Percentiles rank a stretch among this genome's conserved stretches.
Evolutionary conservation across 2,888 invertebrate species (phyloP).

Genomic region (Baronia brevicornis): DNA sequence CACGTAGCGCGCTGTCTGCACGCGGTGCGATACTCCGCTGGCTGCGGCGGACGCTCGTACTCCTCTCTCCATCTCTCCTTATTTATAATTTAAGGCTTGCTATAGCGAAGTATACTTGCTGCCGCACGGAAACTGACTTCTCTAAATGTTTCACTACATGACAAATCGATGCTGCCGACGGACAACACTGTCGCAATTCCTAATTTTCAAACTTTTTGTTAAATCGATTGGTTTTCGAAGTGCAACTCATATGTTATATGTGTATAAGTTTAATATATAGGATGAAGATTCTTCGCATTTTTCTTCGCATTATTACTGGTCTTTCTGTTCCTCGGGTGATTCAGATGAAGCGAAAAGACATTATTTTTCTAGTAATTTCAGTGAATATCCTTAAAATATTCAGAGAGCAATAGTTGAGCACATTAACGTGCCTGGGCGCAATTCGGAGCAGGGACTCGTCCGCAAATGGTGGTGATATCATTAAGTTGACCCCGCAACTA

Average conservation of each 20-base stretch:
- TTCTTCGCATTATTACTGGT: constrained; percentile 68
- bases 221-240: too few relatives aligned
- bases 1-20: constrained; percentile 68
- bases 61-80: constrained; percentile 49
- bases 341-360: constrained; percentile 71
- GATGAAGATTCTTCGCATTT: constrained; percentile 67
- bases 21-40: constrained; percentile 39
- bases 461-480: constrained; percentile 73
- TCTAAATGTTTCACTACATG: constrained; percentile 38
- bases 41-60: constrained; percentile 38
- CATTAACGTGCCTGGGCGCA: constrained; percentile 71
- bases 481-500: constrained; percentile 72
- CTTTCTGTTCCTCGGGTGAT: constrained; percentile 70
- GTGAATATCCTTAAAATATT: constrained; percentile 75
- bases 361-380: constrained; percentile 75
- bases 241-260: too few relatives aligned
- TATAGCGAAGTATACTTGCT: constrained; percentile 45
- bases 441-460: constrained; percentile 64
- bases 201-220: too few relatives aligned
- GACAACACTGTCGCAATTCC: constrained; percentile 14
- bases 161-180: constrained; percentile 30
- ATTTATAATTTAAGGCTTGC: constrained; percentile 62
- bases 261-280: too few relatives aligned
- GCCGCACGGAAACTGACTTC: constrained; percentile 45
- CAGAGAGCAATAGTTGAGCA: constrained; percentile 67